These are phyloP conservation scores for Lampris incognitus DNA, from an alignment of 2,113 vertebrate species.

Conservation along the genomic window DNA sequence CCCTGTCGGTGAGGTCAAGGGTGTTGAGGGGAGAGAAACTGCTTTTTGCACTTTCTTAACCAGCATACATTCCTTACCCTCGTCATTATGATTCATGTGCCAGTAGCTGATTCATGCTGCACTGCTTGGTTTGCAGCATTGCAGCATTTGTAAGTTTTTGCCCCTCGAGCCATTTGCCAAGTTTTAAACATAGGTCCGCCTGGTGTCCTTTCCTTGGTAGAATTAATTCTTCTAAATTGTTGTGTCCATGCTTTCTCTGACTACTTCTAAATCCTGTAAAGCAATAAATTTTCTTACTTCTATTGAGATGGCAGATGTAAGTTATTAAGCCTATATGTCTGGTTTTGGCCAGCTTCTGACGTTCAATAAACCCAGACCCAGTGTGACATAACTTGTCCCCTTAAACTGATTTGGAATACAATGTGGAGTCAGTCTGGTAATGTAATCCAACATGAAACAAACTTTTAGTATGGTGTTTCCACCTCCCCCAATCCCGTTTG, in stretches of 20 bases:
- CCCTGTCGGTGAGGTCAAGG: not conserved
- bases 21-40: not conserved
- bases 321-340: too few species aligned
- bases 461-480: constrained; percentile 78
- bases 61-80: constrained; percentile 29
- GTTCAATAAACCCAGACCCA: not conserved
- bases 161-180: constrained; percentile 56
- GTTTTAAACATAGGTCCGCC: constrained; percentile 28
- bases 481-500: constrained; percentile 36
- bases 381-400: not conserved
- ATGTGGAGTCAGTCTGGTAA: constrained; percentile 71
- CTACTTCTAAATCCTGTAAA: not conserved
- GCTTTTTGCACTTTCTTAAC: not conserved
- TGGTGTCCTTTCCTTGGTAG: constrained; percentile 9
- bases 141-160: constrained; percentile 54
- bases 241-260: not conserved
- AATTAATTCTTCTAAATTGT: constrained; percentile 9
- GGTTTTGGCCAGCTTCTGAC: not conserved
- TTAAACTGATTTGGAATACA: constrained; percentile 29
- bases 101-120: constrained; percentile 82
- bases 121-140: constrained; percentile 64
- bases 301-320: not conserved
- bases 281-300: not conserved
- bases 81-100: constrained; percentile 48
- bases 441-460: constrained; percentile 75